A percentile compares a stretch with the other conserved stretches of the same genome.
phyloP scores from a whole-genome alignment of 2,113 vertebrate species.

The Sphyrna mokarran region DNA sequence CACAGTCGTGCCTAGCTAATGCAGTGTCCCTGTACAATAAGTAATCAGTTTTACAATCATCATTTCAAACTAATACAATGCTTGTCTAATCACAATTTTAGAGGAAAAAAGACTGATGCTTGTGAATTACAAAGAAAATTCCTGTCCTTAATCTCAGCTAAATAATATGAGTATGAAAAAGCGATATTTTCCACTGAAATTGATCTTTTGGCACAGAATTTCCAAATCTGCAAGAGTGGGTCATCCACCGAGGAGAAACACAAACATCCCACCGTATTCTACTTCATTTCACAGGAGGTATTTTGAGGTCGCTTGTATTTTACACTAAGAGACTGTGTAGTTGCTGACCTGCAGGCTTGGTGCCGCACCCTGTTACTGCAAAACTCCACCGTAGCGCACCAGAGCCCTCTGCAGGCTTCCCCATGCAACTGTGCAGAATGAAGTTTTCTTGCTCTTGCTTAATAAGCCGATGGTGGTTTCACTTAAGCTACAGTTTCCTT shows the following conservation, averaged over 20 bases:
- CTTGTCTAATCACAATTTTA: not conserved
- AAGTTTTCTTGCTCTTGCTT: not conserved
- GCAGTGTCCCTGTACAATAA: not conserved
- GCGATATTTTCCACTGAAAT: not conserved
- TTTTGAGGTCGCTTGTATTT: slow-evolving; percentile 11
- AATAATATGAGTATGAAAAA: not conserved
- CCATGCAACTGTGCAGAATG: not conserved
- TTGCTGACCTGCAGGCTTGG: not conserved
- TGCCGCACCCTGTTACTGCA: slow-evolving; percentile 1
- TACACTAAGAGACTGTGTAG: not conserved
- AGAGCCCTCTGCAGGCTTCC: slow-evolving; percentile 21
- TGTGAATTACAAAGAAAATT: not conserved
- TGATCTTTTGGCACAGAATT: not conserved
- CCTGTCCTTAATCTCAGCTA: not conserved
- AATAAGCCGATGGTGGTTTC: not conserved
- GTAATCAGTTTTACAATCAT: not conserved
- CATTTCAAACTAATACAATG: not conserved
- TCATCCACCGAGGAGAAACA: not conserved
- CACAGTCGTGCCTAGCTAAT: not conserved
- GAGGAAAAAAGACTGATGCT: not conserved
- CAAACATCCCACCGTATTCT: not conserved
- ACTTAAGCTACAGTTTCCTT: not conserved
- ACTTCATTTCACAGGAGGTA: slow-evolving; percentile 3
- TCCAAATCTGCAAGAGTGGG: not conserved
- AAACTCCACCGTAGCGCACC: not conserved